These are phyloP conservation scores for Heteromurus nitidus DNA, from an alignment of 2,888 invertebrate genomes.

Conservation along the genomic window DNA sequence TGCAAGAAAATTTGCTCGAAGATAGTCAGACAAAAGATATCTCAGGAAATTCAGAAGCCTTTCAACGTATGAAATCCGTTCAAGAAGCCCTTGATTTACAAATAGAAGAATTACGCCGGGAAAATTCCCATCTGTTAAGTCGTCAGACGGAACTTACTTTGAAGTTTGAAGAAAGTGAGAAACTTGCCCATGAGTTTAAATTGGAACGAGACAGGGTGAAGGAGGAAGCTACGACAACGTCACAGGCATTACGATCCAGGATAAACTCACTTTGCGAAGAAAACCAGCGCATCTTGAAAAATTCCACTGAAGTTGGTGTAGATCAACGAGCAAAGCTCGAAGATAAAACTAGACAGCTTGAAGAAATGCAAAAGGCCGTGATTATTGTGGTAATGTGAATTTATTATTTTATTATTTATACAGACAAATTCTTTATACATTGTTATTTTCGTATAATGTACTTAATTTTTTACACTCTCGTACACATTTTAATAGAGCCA, in stretches of 20 bases:
- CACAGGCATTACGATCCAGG: slow-evolving; percentile 60
- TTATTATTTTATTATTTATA: too few species aligned
- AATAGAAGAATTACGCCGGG: slow-evolving; percentile 64
- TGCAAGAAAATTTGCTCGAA: too few species aligned
- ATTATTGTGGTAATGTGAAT: slow-evolving; percentile 70
- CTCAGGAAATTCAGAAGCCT: neutral
- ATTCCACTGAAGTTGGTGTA: slow-evolving; percentile 63
- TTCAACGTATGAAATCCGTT: slow-evolving; percentile 43
- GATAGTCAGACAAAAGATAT: too few species aligned
- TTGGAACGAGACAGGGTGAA: slow-evolving; percentile 67
- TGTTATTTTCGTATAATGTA: slow-evolving; percentile 9
- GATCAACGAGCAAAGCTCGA: slow-evolving; percentile 58
- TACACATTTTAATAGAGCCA: slow-evolving; percentile 67
- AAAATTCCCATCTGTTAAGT: slow-evolving; percentile 63
- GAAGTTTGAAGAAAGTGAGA: slow-evolving; percentile 70
- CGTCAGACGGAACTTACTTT: slow-evolving; percentile 67
- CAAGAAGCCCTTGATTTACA: slow-evolving; percentile 68
- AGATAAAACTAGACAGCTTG: slow-evolving; percentile 62
- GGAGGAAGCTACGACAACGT: slow-evolving; percentile 63
- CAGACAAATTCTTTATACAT: too few species aligned
- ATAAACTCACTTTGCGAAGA: slow-evolving; percentile 67
- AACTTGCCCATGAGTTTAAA: slow-evolving; percentile 66
- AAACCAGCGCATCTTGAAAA: slow-evolving; percentile 65
- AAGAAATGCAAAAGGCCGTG: slow-evolving; percentile 72
- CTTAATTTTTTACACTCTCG: too few species aligned